phyloP scores from a whole-genome alignment of 2,797 vertebrate species.

The Peromyscus nudipes region DNA sequence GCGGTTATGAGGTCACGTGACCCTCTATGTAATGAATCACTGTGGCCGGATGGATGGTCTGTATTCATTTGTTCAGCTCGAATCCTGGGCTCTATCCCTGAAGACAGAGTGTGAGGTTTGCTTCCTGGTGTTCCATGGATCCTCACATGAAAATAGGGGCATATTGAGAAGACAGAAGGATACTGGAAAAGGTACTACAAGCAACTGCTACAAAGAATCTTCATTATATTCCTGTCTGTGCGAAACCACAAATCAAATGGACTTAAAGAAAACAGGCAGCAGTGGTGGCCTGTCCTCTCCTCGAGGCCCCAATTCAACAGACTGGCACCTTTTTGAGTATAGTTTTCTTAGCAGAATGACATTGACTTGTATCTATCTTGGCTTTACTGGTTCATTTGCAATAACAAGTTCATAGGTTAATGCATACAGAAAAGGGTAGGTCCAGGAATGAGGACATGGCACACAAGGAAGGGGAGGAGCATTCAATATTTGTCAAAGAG shows the following conservation, averaged over 20 bases:
- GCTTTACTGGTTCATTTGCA: conserved; percentile 26
- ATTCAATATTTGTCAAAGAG: conserved; percentile 3
- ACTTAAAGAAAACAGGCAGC: conserved; percentile 34
- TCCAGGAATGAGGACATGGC: background rate
- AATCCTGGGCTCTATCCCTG: background rate
- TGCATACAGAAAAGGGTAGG: background rate
- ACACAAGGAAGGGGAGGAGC: background rate
- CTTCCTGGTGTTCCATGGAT: background rate
- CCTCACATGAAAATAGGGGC: background rate
- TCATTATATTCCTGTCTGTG: background rate
- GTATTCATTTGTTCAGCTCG: background rate
- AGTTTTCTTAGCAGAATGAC: conserved; percentile 38
- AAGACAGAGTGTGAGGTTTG: background rate
- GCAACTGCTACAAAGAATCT: background rate
- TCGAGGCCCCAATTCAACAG: background rate
- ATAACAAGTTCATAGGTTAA: conserved; percentile 25
- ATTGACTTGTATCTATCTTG: background rate
- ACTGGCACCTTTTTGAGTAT: conserved; percentile 5
- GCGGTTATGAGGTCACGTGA: background rate
- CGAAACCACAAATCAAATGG: conserved; percentile 18
- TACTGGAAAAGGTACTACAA: background rate
- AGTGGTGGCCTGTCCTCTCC: background rate
- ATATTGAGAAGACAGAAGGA: background rate
- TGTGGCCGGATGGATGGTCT: background rate
- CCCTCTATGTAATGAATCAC: background rate